Conservation (phyloP, 2,797 vertebrate genomes). For the Peromyscus aztecus region DNA sequence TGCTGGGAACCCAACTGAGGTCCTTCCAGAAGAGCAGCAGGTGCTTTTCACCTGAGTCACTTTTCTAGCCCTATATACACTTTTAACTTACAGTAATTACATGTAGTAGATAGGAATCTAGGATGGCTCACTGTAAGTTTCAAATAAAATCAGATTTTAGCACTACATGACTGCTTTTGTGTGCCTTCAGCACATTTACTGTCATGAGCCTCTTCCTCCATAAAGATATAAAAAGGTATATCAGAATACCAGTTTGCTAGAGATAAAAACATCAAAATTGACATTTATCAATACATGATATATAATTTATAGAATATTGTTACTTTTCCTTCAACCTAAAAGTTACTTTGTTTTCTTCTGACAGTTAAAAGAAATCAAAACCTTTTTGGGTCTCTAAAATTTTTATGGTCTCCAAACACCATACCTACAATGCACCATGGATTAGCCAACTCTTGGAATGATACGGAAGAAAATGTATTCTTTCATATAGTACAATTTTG, state of each 20-base stretch:
- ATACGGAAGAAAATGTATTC: neutral
- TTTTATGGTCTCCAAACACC: neutral
- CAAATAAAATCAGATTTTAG: neutral
- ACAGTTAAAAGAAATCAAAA: constrained; percentile 44
- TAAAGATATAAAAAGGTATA: neutral
- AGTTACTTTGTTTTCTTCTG: neutral
- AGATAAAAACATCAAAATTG: neutral
- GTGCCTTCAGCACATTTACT: neutral
- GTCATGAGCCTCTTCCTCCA: neutral
- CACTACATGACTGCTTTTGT: neutral
- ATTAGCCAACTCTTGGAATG: neutral
- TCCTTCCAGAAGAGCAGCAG: neutral
- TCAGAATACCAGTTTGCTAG: neutral
- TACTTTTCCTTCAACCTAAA: constrained; percentile 16
- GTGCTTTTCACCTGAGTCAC: neutral
- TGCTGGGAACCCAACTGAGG: neutral
- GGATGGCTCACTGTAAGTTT: neutral
- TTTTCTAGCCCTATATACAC: neutral
- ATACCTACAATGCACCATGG: too few relatives aligned
- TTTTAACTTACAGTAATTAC: constrained; percentile 11
- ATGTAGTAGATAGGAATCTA: neutral
- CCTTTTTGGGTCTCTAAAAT: neutral
- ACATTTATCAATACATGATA: neutral
- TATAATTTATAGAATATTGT: neutral
- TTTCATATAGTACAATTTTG: neutral